A percentile compares a stretch with the other conserved stretches of the same genome.
phyloP scores from a whole-genome alignment of 92 coral and sea anemone genomes.

The Plumapathes pennacea region DNA sequence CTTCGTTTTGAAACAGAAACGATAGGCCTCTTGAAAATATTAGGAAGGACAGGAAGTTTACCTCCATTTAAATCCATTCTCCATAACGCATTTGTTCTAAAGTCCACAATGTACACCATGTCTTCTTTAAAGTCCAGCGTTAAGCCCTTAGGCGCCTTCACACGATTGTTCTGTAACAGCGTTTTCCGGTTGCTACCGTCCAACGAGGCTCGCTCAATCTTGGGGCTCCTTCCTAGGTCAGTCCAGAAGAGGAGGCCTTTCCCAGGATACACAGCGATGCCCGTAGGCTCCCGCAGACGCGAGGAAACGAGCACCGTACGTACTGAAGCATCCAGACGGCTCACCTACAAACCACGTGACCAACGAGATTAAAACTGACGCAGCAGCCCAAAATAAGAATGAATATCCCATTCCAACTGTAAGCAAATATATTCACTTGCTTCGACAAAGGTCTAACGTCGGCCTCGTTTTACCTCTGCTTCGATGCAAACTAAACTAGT shows the following conservation, averaged over 20 bases:
- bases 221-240: slow-evolving; percentile 50
- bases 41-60: not conserved
- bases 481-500: too few species aligned
- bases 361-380: not conserved
- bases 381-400: not conserved
- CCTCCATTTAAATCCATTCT: slow-evolving; percentile 82
- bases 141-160: slow-evolving; percentile 65
- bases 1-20: too few species aligned
- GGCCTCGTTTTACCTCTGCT: too few species aligned
- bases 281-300: slow-evolving; percentile 66
- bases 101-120: slow-evolving; percentile 71
- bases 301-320: slow-evolving; percentile 70
- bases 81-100: slow-evolving; percentile 40
- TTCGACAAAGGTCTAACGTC: too few species aligned
- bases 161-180: slow-evolving; percentile 28
- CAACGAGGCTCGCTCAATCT: slow-evolving; percentile 75
- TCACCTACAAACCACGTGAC: slow-evolving; percentile 54
- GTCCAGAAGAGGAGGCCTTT: slow-evolving; percentile 93
- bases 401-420: not conserved
- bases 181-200: slow-evolving; percentile 67
- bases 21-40: too few species aligned
- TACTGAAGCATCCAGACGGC: slow-evolving; percentile 76
- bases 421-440: too few species aligned
- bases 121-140: slow-evolving; percentile 69
- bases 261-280: slow-evolving; percentile 78